phyloP scores from a whole-genome alignment of 2,888 invertebrate species.

The Agonopterix heracliana region DNA sequence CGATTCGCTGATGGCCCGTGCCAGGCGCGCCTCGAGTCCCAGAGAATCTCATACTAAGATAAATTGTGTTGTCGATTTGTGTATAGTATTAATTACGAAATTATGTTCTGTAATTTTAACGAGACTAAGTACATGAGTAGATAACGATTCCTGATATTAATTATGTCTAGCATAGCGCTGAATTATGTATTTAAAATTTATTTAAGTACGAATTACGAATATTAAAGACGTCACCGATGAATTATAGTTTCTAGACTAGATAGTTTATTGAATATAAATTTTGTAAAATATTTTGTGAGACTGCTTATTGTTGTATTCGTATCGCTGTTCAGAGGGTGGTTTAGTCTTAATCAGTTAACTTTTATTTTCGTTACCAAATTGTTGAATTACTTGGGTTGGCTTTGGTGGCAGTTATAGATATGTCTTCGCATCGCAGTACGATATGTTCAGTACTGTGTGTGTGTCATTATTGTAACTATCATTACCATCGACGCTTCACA shows the following conservation, averaged over 20 bases:
- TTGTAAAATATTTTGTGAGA: slow-evolving; percentile 76
- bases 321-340: slow-evolving; percentile 63
- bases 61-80: slow-evolving; percentile 73
- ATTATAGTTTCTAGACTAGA: slow-evolving; percentile 70
- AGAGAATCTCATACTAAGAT: slow-evolving; percentile 72
- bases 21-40: slow-evolving; percentile 59
- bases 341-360: slow-evolving; percentile 63
- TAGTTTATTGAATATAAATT: slow-evolving; percentile 67
- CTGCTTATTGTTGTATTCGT: slow-evolving; percentile 76
- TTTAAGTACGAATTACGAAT: slow-evolving; percentile 62
- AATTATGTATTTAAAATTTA: slow-evolving; percentile 68
- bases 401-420: slow-evolving; percentile 62
- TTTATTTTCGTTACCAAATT: slow-evolving; percentile 75
- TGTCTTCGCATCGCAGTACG: slow-evolving; percentile 36
- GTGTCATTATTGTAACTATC: slow-evolving; percentile 15
- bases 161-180: slow-evolving; percentile 69
- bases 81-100: slow-evolving; percentile 75
- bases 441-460: slow-evolving; percentile 22
- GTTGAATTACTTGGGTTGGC: slow-evolving; percentile 66
- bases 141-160: slow-evolving; percentile 74
- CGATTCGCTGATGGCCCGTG: slow-evolving; percentile 36
- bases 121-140: slow-evolving; percentile 73
- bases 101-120: slow-evolving; percentile 72
- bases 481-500: slow-evolving; percentile 50
- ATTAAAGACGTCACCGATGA: slow-evolving; percentile 67